These are phyloP conservation scores for Tyrannus savana DNA, from an alignment of 2,113 vertebrate genomes.

Conservation along the genomic window DNA sequence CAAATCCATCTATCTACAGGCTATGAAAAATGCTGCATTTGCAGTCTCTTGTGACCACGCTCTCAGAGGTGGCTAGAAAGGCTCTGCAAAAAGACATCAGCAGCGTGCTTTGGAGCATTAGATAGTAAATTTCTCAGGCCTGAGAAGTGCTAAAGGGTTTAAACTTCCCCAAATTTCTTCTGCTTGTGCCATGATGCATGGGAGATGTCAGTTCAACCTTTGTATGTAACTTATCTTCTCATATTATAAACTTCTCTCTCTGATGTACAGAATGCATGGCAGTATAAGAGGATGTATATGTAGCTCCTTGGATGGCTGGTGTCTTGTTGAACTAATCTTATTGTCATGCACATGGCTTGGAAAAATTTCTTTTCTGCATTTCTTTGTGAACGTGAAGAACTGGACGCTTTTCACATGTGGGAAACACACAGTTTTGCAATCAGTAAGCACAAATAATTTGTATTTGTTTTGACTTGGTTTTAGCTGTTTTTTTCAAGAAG, in stretches of 20 bases:
- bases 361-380: background rate
- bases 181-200: background rate
- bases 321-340: background rate
- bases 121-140: background rate
- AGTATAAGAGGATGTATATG: background rate
- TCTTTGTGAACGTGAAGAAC: background rate
- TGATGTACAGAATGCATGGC: background rate
- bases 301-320: background rate
- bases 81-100: background rate
- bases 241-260: background rate
- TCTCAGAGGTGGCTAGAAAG: background rate
- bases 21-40: conserved; percentile 13
- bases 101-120: background rate
- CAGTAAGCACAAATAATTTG: background rate
- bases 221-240: background rate
- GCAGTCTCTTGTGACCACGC: background rate
- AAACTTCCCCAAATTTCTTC: background rate
- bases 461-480: background rate
- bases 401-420: rapidly evolving
- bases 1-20: background rate
- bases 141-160: background rate
- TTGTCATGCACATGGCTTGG: rapidly evolving
- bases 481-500: background rate
- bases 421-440: background rate
- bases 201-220: background rate